A percentile compares a stretch with the other conserved stretches of the same genome.
Evolutionary conservation across 2,113 vertebrate genomes (phyloP).

Genomic region (Pedionomus torquatus): DNA sequence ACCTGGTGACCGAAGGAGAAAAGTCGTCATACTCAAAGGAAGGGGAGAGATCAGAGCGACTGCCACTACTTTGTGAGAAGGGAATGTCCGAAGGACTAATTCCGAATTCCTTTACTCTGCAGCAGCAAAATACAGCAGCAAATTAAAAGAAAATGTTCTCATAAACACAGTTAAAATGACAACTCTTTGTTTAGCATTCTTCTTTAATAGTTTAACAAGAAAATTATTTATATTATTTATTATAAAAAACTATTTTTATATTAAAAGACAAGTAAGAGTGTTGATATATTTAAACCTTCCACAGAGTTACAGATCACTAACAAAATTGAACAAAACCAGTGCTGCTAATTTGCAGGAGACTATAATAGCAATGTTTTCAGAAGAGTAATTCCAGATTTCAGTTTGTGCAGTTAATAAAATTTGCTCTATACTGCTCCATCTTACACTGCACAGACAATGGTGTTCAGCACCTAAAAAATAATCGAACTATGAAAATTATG

Average conservation of each 20-base stretch:
- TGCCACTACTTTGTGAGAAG: slow-evolving; percentile 92
- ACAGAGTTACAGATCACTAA: background rate
- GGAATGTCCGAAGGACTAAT: slow-evolving; percentile 99
- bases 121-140: slow-evolving; percentile 80
- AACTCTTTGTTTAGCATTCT: slow-evolving; percentile 50
- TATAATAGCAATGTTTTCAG: background rate
- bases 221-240: background rate
- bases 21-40: slow-evolving; percentile 93
- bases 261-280: background rate
- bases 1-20: slow-evolving; percentile 86
- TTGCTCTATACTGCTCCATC: background rate
- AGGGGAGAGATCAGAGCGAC: slow-evolving; percentile 93
- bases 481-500: background rate
- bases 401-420: background rate
- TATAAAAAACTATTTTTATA: background rate
- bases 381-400: background rate
- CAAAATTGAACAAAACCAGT: background rate
- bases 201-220: background rate
- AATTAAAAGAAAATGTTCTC: slow-evolving; percentile 78
- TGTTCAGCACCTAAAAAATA: background rate
- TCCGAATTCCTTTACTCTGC: slow-evolving; percentile 99
- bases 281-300: background rate
- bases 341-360: background rate
- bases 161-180: slow-evolving; percentile 66
- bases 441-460: background rate